A percentile compares a stretch with the other conserved stretches of the same genome.
Conservation (phyloP, 1,140 invertebrate genomes). For the Zaprionus vittiger region DNA sequence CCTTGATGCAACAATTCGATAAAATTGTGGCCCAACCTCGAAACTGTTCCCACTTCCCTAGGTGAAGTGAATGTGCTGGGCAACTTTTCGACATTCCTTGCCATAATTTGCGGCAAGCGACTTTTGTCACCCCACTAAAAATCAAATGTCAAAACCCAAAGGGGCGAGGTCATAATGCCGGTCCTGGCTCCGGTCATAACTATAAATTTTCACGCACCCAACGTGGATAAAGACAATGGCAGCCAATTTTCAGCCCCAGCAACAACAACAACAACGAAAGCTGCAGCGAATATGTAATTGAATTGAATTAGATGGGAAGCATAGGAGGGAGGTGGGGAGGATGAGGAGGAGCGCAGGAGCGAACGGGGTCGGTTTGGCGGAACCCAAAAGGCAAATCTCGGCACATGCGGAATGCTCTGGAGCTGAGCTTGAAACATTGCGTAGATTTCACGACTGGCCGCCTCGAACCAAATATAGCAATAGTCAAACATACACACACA, state of each 20-base stretch:
- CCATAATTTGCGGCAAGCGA: conserved; percentile 62
- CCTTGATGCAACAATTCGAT: not conserved
- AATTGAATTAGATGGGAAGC: conserved; percentile 69
- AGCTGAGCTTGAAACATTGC: conserved; percentile 45
- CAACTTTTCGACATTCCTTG: conserved; percentile 52
- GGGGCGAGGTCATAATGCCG: conserved; percentile 69
- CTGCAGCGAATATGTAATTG: conserved; percentile 56
- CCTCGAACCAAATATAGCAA: conserved; percentile 49
- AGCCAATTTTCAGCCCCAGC: conserved; percentile 54
- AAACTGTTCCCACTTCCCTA: not conserved
- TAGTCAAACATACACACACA: not conserved
- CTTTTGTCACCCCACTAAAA: conserved; percentile 59
- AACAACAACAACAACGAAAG: conserved; percentile 20
- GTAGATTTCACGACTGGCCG: conserved; percentile 59
- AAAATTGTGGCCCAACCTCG: not conserved
- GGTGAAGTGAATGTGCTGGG: conserved; percentile 46
- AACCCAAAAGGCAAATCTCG: conserved; percentile 68
- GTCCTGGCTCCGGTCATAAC: conserved; percentile 61
- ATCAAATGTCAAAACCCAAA: conserved; percentile 65
- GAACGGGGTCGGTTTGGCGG: not conserved
- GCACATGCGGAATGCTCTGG: conserved; percentile 50
- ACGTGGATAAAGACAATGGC: conserved; percentile 63
- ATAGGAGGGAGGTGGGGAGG: not conserved
- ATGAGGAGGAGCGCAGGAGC: not conserved
- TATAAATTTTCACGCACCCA: conserved; percentile 77